Conservation (phyloP, 2,113 vertebrate species). For the Lasiurus borealis region DNA sequence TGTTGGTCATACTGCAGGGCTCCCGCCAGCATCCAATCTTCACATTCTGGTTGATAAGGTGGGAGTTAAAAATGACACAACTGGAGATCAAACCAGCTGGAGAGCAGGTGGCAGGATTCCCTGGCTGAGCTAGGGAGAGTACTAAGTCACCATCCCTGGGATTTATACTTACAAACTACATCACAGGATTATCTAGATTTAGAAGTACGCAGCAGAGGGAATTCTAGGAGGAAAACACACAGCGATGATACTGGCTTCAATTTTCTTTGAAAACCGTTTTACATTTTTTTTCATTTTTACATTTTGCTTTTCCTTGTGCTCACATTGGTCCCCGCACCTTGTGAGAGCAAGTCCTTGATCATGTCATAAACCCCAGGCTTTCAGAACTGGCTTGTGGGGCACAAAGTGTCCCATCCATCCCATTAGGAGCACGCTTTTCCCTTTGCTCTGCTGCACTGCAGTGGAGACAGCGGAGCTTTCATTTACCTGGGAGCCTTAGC, state of each 20-base stretch:
- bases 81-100: background rate
- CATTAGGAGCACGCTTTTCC: background rate
- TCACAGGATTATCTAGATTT: background rate
- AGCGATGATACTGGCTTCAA: background rate
- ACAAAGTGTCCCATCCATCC: background rate
- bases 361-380: background rate
- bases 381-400: background rate
- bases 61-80: background rate
- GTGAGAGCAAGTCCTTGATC: background rate
- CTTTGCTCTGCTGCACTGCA: background rate
- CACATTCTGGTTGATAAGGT: background rate
- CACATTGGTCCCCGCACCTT: background rate
- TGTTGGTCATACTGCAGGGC: background rate
- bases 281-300: background rate
- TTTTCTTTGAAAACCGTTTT: background rate
- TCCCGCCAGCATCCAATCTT: background rate
- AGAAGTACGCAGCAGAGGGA: background rate
- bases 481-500: background rate
- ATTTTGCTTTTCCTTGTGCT: background rate
- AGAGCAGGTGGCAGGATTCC: background rate
- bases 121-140: background rate
- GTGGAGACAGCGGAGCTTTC: background rate
- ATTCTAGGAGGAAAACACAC: background rate
- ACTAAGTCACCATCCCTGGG: background rate
- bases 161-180: background rate